These are phyloP conservation scores for Schizotus pectinicornis DNA, from an alignment of 2,888 invertebrate genomes.

Conservation along the genomic window DNA sequence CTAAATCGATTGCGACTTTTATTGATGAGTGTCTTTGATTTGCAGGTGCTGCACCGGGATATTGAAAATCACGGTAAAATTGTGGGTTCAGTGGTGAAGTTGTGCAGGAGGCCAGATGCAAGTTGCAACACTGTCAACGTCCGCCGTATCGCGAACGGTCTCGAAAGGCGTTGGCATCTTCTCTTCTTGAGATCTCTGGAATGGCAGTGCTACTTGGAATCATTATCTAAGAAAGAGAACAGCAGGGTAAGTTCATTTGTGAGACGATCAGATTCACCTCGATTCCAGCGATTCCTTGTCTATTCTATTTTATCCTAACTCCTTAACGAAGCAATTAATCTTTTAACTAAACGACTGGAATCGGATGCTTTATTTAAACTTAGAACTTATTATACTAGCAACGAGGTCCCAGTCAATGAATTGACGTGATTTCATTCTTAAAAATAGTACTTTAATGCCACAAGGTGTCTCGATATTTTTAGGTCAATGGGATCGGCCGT, in stretches of 20 bases:
- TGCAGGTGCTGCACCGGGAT: slow-evolving; percentile 89
- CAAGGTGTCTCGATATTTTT: no score
- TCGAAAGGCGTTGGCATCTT: slow-evolving; percentile 90
- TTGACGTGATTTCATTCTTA: no score
- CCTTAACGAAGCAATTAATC: no score
- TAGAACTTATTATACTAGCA: no score
- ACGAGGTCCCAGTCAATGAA: no score
- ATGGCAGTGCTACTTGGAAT: slow-evolving; percentile 91
- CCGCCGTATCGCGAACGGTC: slow-evolving; percentile 66
- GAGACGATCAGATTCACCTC: no score
- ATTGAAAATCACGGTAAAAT: slow-evolving; percentile 90
- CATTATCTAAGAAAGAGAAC: slow-evolving; percentile 72
- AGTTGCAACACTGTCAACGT: slow-evolving; percentile 52
- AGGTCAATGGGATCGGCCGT: no score
- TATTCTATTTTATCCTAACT: no score
- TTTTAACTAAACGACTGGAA: no score
- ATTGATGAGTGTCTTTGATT: slow-evolving; percentile 32
- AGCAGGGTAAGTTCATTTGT: slow-evolving; percentile 63
- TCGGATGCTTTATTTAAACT: no score
- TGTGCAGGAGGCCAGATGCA: slow-evolving; percentile 65
- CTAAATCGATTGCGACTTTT: slow-evolving; percentile 1
- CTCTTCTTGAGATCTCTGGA: slow-evolving; percentile 88
- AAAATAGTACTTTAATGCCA: no score
- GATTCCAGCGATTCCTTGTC: no score
- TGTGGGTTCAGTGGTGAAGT: slow-evolving; percentile 78